Conservation (phyloP, 2,113 vertebrate species). For the Megaceryle maxima region DNA sequence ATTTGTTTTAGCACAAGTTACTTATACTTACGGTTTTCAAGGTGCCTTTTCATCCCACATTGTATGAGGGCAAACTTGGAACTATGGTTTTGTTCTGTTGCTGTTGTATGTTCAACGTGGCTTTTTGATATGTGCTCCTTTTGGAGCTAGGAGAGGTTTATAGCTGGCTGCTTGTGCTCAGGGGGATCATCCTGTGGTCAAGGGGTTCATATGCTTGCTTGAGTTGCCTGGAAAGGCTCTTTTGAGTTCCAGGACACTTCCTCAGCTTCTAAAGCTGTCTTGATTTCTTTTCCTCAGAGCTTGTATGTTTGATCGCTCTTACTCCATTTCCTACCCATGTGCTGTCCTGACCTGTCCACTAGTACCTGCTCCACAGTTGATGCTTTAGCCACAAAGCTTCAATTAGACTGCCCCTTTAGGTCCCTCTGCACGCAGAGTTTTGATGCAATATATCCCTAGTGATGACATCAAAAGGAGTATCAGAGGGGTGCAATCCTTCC, state of each 20-base stretch:
- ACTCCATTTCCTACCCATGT: not conserved
- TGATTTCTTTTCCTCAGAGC: not conserved
- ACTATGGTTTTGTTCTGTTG: not conserved
- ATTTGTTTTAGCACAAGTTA: not conserved
- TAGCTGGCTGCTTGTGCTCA: not conserved
- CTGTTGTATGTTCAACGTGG: not conserved
- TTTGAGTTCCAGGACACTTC: not conserved
- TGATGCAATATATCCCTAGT: not conserved
- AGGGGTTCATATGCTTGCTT: not conserved
- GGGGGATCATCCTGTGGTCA: fast-evolving
- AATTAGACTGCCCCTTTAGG: not conserved
- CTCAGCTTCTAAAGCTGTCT: not conserved
- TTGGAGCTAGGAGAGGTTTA: not conserved
- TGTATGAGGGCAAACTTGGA: not conserved
- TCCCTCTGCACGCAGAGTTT: not conserved
- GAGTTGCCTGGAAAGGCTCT: not conserved
- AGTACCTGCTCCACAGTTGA: not conserved
- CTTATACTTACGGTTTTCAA: fast-evolving
- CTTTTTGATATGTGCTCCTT: not conserved
- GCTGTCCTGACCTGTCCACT: not conserved
- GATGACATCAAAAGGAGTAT: not conserved
- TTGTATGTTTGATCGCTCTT: not conserved
- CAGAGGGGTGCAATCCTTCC: not conserved
- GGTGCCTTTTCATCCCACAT: not conserved
- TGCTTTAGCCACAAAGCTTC: not conserved